Conservation (phyloP, 2,888 invertebrate species). For the Leucophora obtusa region DNA sequence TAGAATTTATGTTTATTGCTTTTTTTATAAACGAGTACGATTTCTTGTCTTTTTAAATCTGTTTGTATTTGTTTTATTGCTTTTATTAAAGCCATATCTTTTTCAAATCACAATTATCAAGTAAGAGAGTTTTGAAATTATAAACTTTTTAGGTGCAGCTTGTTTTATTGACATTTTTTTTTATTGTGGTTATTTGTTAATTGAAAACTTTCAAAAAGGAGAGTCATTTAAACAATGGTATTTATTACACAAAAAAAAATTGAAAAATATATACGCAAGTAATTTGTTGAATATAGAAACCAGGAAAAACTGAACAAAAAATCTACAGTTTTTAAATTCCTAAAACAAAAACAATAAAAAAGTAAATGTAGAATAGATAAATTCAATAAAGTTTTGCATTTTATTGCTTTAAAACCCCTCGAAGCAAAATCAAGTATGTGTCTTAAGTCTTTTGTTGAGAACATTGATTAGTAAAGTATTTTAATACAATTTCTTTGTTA, state of each 20-base stretch:
- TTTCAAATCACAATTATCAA: slow-evolving; percentile 25
- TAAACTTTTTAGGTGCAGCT: slow-evolving; percentile 41
- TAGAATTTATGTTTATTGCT: not conserved
- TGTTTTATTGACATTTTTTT: slow-evolving; percentile 3
- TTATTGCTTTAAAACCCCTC: not conserved
- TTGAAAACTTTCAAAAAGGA: slow-evolving; percentile 38
- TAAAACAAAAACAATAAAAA: not conserved
- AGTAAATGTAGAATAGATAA: not conserved
- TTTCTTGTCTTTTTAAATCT: slow-evolving; percentile 4
- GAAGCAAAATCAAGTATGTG: not conserved
- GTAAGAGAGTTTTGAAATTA: slow-evolving; percentile 24
- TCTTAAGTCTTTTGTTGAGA: not conserved
- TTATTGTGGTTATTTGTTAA: not conserved
- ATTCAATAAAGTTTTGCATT: not conserved
- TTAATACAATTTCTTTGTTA: too few species aligned
- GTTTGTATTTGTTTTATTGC: slow-evolving; percentile 2
- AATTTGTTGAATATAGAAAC: not conserved
- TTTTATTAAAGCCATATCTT: not conserved
- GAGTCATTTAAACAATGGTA: slow-evolving; percentile 7
- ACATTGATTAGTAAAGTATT: too few species aligned
- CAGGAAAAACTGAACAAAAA: not conserved
- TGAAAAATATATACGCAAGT: not conserved
- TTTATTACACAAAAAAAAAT: too few species aligned
- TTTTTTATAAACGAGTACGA: too few species aligned
- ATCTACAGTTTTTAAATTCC: not conserved